Conservation (phyloP, 1,140 invertebrate genomes). For the Maniola jurtina region DNA sequence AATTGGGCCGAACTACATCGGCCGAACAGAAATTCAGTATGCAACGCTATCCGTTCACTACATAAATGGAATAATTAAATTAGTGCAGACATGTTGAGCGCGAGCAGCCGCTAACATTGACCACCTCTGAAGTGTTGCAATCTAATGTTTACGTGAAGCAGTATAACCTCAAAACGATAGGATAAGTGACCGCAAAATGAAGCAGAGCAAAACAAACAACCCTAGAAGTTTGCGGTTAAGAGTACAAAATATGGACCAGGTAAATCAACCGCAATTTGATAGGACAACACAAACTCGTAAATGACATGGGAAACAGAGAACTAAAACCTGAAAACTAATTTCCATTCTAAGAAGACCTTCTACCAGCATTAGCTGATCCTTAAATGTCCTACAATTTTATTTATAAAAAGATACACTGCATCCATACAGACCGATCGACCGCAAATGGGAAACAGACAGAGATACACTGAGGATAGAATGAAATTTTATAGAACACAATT, state of each 20-base stretch:
- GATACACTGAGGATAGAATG: slow-evolving; percentile 31
- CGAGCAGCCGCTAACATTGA: slow-evolving; percentile 37
- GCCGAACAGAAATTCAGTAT: slow-evolving; percentile 68
- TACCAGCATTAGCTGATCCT: neutral
- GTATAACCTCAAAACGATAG: neutral
- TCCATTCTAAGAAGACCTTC: too few relatives aligned
- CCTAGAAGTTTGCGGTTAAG: neutral
- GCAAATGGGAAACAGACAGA: slow-evolving; percentile 24
- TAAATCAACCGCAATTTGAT: neutral
- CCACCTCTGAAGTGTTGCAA: slow-evolving; percentile 46
- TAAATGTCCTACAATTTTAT: neutral
- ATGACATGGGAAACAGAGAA: neutral
- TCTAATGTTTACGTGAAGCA: slow-evolving; percentile 20
- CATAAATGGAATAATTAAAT: slow-evolving; percentile 76
- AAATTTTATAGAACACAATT: slow-evolving; percentile 17
- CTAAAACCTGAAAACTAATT: neutral
- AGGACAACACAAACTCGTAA: neutral
- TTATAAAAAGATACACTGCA: neutral
- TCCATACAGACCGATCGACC: slow-evolving; percentile 7
- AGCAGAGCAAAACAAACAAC: neutral
- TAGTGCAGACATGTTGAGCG: slow-evolving; percentile 61
- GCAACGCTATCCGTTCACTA: slow-evolving; percentile 66
- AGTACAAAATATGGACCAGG: neutral
- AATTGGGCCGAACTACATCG: slow-evolving; percentile 64
- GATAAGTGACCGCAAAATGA: neutral